phyloP scores from a whole-genome alignment of 1,140 invertebrate species.

The Homarus americanus region DNA sequence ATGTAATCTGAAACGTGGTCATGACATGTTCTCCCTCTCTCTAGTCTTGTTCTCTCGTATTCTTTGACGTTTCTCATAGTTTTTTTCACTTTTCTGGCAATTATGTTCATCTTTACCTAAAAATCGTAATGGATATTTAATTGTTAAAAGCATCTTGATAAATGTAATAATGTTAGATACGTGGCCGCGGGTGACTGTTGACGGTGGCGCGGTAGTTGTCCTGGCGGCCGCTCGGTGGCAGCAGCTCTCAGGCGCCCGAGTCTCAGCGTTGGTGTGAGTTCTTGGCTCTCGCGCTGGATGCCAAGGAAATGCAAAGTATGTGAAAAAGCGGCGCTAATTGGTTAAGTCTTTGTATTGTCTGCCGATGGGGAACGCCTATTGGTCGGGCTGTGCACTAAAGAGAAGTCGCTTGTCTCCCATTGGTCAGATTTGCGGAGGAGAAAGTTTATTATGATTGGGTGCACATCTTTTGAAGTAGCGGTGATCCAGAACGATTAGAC shows the following conservation, averaged over 20 bases:
- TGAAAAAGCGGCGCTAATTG: conserved; percentile 35
- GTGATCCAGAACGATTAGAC: conserved; percentile 14
- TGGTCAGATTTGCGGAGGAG: conserved; percentile 10
- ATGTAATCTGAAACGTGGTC: too few species aligned
- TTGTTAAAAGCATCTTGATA: too few species aligned
- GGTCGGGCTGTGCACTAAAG: conserved; percentile 6
- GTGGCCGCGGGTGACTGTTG: too few species aligned
- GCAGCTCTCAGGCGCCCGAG: not conserved
- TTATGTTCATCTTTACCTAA: too few species aligned
- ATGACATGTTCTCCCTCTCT: too few species aligned
- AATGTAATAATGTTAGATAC: too few species aligned
- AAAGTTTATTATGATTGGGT: conserved; percentile 32
- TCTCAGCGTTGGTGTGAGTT: not conserved
- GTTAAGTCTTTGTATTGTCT: conserved; percentile 33
- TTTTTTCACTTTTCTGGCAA: too few species aligned
- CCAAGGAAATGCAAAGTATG: conserved; percentile 35
- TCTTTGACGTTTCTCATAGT: too few species aligned
- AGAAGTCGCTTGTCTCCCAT: conserved; percentile 10
- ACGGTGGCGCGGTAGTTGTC: too few species aligned
- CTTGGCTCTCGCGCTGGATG: conserved; percentile 8
- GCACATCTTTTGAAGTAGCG: conserved; percentile 33
- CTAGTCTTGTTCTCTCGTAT: too few species aligned
- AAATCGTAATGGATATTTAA: too few species aligned
- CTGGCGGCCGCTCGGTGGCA: too few species aligned
- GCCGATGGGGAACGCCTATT: conserved; percentile 5